These are phyloP conservation scores for Tineola bisselliella DNA, from an alignment of 2,888 invertebrate species.

Conservation along the genomic window DNA sequence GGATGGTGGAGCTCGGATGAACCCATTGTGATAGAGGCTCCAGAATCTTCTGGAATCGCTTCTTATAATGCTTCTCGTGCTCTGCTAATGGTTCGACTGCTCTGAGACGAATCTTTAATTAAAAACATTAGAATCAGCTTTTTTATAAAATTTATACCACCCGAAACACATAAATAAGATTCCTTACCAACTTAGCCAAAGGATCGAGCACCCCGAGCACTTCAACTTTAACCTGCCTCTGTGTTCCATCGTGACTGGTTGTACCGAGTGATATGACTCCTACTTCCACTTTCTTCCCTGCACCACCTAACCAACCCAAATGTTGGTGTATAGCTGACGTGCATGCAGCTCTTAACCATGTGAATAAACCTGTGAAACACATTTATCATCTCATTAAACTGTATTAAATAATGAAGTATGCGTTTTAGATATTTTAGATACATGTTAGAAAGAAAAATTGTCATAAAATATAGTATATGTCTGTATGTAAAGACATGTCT, in stretches of 20 bases:
- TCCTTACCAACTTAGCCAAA: constrained; percentile 68
- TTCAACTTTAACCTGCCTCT: constrained; percentile 86
- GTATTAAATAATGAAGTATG: no score
- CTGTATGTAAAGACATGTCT: no score
- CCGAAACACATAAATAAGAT: constrained; percentile 14
- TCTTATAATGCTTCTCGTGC: constrained; percentile 81
- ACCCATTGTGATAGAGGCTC: constrained; percentile 84
- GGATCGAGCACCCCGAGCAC: constrained; percentile 85
- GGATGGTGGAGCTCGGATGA: constrained; percentile 76
- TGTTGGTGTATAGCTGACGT: constrained; percentile 84
- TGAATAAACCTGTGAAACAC: constrained; percentile 51
- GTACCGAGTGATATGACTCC: constrained; percentile 90
- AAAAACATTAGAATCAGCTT: no score
- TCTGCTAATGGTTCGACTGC: constrained; percentile 86
- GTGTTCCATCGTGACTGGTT: constrained; percentile 79
- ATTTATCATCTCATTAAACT: no score
- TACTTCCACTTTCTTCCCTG: constrained; percentile 76
- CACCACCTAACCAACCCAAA: constrained; percentile 76
- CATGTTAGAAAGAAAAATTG: no score
- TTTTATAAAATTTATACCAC: no score
- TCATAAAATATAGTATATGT: no score
- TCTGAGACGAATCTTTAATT: constrained; percentile 72
- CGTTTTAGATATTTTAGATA: no score
- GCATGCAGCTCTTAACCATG: constrained; percentile 79
- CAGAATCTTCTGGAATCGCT: constrained; percentile 83